Conservation (phyloP, 2,113 vertebrate species). For the Cephalophus harveyi region DNA sequence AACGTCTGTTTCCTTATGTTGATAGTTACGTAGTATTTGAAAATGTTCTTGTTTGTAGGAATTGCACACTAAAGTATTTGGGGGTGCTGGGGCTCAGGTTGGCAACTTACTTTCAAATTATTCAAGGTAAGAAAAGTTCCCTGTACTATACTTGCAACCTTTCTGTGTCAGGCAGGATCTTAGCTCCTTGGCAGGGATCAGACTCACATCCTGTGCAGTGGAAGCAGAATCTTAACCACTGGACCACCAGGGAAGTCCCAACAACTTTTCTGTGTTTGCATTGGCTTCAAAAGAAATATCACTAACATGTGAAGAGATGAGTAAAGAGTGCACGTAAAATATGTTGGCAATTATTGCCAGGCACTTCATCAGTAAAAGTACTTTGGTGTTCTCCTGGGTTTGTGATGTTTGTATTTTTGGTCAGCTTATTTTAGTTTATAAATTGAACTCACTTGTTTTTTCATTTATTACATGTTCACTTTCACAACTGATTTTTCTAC, state of each 20-base stretch:
- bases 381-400: neutral
- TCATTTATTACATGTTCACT: neutral
- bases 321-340: neutral
- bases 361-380: neutral
- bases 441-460: neutral
- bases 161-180: neutral
- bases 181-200: neutral
- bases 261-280: neutral
- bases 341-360: neutral
- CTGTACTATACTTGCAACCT: neutral
- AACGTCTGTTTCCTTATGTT: neutral
- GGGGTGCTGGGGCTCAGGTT: neutral
- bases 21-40: neutral
- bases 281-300: neutral
- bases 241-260: neutral
- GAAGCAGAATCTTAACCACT: neutral
- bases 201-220: neutral
- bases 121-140: neutral
- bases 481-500: slow-evolving; percentile 2
- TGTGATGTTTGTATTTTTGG: neutral
- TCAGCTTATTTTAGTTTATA: slow-evolving; percentile 2
- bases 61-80: neutral
- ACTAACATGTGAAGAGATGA: neutral
- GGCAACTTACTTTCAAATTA: neutral
- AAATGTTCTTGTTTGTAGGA: neutral